Evolutionary conservation across 2,113 vertebrate genomes (phyloP).

Genomic region (Amphiprion percula): DNA sequence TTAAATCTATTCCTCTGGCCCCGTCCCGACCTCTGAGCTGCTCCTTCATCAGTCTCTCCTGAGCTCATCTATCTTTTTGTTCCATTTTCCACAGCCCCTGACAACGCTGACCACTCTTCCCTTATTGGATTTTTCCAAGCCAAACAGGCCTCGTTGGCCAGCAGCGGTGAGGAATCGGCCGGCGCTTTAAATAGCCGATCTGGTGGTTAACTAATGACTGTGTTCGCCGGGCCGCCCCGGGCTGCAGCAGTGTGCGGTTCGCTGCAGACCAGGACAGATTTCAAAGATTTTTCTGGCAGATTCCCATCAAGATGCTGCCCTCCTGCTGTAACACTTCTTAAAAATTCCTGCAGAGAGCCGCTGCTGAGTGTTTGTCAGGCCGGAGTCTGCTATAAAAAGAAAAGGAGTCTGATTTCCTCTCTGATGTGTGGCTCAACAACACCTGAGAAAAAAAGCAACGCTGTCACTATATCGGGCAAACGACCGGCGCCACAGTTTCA

Average conservation of each 20-base stretch:
- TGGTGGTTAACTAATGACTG: conserved; percentile 83
- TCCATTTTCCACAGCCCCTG: conserved; percentile 71
- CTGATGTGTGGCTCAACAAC: conserved; percentile 70
- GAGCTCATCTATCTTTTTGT: conserved; percentile 67
- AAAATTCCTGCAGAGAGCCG: conserved; percentile 45
- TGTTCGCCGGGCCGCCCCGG: conserved; percentile 71
- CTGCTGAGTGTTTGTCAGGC: conserved; percentile 55
- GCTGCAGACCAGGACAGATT: conserved; percentile 56
- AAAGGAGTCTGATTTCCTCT: conserved; percentile 71
- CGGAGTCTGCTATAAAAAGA: conserved; percentile 78
- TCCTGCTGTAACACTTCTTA: conserved; percentile 57
- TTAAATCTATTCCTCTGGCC: conserved; percentile 6
- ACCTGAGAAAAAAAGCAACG: conserved; percentile 59
- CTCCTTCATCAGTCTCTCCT: conserved; percentile 72
- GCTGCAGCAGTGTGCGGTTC: conserved; percentile 64
- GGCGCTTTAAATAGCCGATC: conserved; percentile 81
- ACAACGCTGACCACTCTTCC: conserved; percentile 79
- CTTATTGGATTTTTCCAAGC: conserved; percentile 82
- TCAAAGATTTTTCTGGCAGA: conserved; percentile 73
- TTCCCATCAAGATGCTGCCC: conserved; percentile 62
- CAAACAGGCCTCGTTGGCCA: conserved; percentile 73
- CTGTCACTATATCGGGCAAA: conserved; percentile 48
- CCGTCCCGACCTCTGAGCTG: conserved; percentile 49
- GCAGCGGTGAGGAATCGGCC: conserved; percentile 69
- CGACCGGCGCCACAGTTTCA: conserved; percentile 46